Base-by-base conservation (phyloP, 2,888 invertebrate genomes). In the Theodoxus fluviatilis region DNA sequence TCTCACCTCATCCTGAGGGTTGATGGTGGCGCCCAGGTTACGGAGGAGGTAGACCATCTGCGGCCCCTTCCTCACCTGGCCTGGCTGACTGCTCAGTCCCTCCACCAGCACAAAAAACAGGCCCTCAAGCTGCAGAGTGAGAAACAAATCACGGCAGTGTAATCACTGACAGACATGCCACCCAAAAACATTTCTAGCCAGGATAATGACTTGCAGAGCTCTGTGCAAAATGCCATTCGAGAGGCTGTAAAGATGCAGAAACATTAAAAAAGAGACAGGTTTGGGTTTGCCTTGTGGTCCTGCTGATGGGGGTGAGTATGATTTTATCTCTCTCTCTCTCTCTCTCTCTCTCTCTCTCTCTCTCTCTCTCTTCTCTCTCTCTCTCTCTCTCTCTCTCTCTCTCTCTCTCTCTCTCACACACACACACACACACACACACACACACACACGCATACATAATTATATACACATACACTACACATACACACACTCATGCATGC, bases 21-120 rank as follows among this genome's bases (percentile, higher is more conserved):
- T 80, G 68, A 80, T 77, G 64, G 79, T 76, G 22, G 78, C 76
- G 12, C 80, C 80, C 67, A 79, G 74, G 52, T 78, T 74, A 12
- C 76, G 73, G 9, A 81, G 74, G 7, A 76, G 64, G 68, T 81
- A 81, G 2, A 80, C 71, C 35, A 79, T 72, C 71, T 78, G 74
- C 7, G 77, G 73, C 1, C 67, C 74, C 15, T 59, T 65, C 40
- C 64, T 64, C 18, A 71, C 67, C 25, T 49, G 55, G 18, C 68
- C 63, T 0, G 73, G 71, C 18, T 65, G 68, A 40, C 65, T 55
- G 37, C 69, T 55, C 33, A 75, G 22, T 4, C 68, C 74, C 9
- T 71, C 68, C 47, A 74, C 74, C 31, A 71, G 74, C 12, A 68
- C 66, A 31, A 74, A 72, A 67, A 74, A 75, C 9, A 72, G 35